Evolutionary conservation across 2,888 invertebrate genomes (phyloP).

Genomic region (Lomographa bimaculata): DNA sequence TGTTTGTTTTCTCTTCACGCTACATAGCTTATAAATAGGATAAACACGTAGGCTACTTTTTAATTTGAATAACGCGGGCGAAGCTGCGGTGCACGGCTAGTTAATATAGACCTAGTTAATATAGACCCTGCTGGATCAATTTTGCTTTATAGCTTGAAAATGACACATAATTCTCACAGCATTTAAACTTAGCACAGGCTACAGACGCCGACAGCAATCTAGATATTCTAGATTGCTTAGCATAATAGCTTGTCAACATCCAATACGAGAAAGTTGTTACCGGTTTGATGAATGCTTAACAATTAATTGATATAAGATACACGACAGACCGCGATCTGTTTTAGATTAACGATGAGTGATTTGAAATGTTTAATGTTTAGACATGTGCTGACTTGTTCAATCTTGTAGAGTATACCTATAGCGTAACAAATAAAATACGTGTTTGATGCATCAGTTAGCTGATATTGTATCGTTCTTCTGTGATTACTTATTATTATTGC

Average conservation of each 20-base stretch:
- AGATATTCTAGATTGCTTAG: slow-evolving; percentile 14
- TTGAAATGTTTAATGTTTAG: slow-evolving; percentile 2
- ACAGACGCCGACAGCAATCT: slow-evolving; percentile 6
- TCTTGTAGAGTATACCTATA: neutral
- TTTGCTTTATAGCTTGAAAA: no score
- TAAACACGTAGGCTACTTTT: no score
- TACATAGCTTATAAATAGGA: no score
- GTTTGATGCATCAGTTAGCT: no score
- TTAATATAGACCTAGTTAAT: no score
- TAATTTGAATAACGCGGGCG: no score
- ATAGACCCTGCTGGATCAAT: no score
- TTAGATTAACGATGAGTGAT: slow-evolving; percentile 9
- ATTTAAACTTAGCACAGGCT: neutral
- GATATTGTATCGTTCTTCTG: no score
- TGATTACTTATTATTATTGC: no score
- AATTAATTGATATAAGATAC: slow-evolving; percentile 12
- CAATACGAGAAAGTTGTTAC: slow-evolving; percentile 13
- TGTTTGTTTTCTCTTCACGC: no score
- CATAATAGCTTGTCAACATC: slow-evolving; percentile 21
- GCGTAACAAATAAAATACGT: neutral
- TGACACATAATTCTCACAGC: slow-evolving; percentile 3
- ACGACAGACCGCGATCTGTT: slow-evolving; percentile 6
- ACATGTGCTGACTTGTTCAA: slow-evolving; percentile 9
- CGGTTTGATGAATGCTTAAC: slow-evolving; percentile 13
- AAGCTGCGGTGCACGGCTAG: no score